Percentiles rank a stretch among this genome's conserved stretches.
Conservation (phyloP, 2,797 vertebrate genomes). For the Mormyrops attenuatus region DNA sequence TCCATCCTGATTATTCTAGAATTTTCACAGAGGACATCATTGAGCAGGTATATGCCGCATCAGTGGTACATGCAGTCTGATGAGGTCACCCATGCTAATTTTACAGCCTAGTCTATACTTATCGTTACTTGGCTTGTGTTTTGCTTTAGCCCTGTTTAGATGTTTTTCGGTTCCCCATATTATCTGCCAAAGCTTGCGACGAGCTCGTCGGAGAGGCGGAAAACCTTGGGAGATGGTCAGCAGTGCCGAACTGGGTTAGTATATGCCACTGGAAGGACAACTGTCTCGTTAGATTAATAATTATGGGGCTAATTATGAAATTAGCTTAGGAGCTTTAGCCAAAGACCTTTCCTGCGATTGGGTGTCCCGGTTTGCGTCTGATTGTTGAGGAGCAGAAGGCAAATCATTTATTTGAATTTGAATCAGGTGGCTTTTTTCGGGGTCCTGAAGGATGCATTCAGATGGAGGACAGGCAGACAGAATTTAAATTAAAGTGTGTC, state of each 20-base stretch:
- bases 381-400: background rate
- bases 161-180: slow-evolving; percentile 96
- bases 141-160: slow-evolving; percentile 83
- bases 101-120: background rate
- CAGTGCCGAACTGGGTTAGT: slow-evolving; percentile 44
- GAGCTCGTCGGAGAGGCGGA: slow-evolving; percentile 95
- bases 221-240: slow-evolving; percentile 86
- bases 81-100: background rate
- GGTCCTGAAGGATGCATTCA: background rate
- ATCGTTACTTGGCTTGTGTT: background rate
- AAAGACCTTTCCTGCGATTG: background rate
- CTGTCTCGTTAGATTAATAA: background rate
- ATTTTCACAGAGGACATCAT: slow-evolving; percentile 87
- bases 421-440: background rate
- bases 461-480: background rate
- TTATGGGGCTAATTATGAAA: background rate
- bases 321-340: background rate
- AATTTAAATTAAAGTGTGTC: slow-evolving; percentile 14
- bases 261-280: background rate
- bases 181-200: slow-evolving; percentile 83
- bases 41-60: slow-evolving; percentile 69
- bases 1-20: slow-evolving; percentile 82
- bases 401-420: background rate
- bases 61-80: background rate
- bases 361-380: background rate